These are phyloP conservation scores for Aradophagus sp. DNA, from an alignment of 1,140 invertebrate genomes.

Conservation along the genomic window DNA sequence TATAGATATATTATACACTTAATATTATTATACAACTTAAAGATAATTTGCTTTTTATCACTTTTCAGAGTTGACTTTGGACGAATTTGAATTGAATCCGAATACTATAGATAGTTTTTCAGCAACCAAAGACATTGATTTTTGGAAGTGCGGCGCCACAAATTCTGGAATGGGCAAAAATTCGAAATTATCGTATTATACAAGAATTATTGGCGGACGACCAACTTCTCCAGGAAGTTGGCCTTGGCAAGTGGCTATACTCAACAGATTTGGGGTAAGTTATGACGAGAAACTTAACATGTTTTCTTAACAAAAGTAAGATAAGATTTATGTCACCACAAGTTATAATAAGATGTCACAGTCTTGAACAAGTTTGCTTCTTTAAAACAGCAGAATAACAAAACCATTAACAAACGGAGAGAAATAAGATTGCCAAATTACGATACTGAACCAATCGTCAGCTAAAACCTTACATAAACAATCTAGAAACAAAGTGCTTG, in stretches of 20 bases:
- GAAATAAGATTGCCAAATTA: no score
- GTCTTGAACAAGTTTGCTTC: no score
- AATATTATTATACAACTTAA: no score
- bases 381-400: no score
- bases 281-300: neutral
- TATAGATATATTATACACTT: no score
- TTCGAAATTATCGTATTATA: conserved; percentile 66
- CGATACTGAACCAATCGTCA: no score
- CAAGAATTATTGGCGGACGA: conserved; percentile 88
- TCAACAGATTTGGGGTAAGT: conserved; percentile 85
- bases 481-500: no score
- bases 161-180: conserved; percentile 57
- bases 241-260: conserved; percentile 95
- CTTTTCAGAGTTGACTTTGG: conserved; percentile 60
- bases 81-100: conserved; percentile 66
- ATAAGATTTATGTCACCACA: no score
- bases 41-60: neutral
- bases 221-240: conserved; percentile 86
- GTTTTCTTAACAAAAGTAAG: no score
- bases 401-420: no score
- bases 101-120: conserved; percentile 62
- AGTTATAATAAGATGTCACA: no score
- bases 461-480: no score
- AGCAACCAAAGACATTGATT: conserved; percentile 48
- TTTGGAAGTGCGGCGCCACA: conserved; percentile 67